phyloP scores from a whole-genome alignment of 2,888 invertebrate species.

The Cerceris ruficornis region DNA sequence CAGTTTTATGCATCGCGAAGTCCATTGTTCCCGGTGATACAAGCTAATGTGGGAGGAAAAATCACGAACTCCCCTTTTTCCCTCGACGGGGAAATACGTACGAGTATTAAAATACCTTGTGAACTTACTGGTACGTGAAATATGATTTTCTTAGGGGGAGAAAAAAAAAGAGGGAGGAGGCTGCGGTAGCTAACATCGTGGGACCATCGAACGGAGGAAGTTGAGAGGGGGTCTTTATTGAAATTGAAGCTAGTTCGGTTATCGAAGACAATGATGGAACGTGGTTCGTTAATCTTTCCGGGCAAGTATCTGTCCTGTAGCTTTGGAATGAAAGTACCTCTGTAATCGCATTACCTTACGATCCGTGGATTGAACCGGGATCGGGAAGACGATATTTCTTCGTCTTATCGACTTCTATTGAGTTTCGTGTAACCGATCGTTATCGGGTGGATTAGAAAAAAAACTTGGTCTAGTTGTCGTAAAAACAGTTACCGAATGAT shows the following conservation, averaged over 20 bases:
- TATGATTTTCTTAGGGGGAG: no score
- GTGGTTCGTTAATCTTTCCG: neutral
- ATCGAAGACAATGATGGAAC: no score
- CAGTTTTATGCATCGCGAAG: slow-evolving; percentile 51
- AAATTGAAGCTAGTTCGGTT: no score
- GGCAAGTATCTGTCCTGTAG: neutral
- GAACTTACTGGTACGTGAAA: no score
- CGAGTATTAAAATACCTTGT: no score
- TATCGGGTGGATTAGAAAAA: slow-evolving; percentile 36
- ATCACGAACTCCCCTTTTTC: neutral
- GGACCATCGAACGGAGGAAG: no score
- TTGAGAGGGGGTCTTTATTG: no score
- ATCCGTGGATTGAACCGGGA: neutral
- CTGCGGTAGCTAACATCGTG: no score
- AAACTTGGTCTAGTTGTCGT: slow-evolving; percentile 21
- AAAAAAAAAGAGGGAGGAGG: no score
- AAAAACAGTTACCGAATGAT: slow-evolving; percentile 13
- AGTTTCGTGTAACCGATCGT: slow-evolving; percentile 27
- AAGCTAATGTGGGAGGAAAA: slow-evolving; percentile 25
- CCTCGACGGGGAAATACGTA: no score
- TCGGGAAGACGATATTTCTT: slow-evolving; percentile 13
- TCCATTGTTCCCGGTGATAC: slow-evolving; percentile 47
- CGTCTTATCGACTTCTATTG: slow-evolving; percentile 28
- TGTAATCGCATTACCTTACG: neutral
- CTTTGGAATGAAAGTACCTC: neutral